phyloP scores from a whole-genome alignment of 2,888 invertebrate species.

The Parelbella ahira region DNA sequence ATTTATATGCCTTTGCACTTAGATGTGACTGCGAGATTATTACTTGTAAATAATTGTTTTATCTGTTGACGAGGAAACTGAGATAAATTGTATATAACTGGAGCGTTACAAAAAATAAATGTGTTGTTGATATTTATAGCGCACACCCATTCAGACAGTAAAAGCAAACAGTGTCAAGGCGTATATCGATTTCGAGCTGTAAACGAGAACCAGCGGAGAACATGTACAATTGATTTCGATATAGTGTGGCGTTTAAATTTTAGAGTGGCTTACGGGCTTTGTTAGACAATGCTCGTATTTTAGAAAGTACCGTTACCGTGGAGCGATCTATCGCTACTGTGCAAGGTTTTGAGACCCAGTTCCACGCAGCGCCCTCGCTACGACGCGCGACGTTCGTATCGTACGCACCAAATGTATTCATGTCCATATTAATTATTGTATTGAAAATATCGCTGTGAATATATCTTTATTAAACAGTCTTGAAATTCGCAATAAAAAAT shows the following conservation, averaged over 20 bases:
- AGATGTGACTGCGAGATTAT: too few species aligned
- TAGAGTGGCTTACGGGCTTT: slow-evolving; percentile 18
- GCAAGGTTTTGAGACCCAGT: slow-evolving; percentile 26
- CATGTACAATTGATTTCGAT: slow-evolving; percentile 36
- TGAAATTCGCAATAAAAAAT: too few species aligned
- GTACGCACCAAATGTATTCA: too few species aligned
- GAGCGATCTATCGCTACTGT: slow-evolving; percentile 25
- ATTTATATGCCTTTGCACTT: too few species aligned
- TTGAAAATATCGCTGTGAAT: too few species aligned
- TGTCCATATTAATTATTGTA: too few species aligned
- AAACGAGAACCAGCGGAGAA: slow-evolving; percentile 56
- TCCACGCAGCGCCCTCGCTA: slow-evolving; percentile 20
- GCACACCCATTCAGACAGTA: slow-evolving; percentile 48
- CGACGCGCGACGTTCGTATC: too few species aligned
- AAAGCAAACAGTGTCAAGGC: slow-evolving; percentile 71
- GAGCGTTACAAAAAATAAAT: slow-evolving; percentile 2
- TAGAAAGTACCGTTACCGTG: slow-evolving; percentile 25
- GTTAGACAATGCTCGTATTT: slow-evolving; percentile 25
- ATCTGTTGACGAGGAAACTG: too few species aligned
- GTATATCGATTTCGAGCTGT: slow-evolving; percentile 62
- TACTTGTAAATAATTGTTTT: too few species aligned
- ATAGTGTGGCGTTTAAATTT: slow-evolving; percentile 15
- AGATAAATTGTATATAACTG: too few species aligned
- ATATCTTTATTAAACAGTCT: too few species aligned
- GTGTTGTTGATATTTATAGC: slow-evolving; percentile 28